Base-by-base conservation (phyloP, 2,113 vertebrate species). In the Salminus brasiliensis region DNA sequence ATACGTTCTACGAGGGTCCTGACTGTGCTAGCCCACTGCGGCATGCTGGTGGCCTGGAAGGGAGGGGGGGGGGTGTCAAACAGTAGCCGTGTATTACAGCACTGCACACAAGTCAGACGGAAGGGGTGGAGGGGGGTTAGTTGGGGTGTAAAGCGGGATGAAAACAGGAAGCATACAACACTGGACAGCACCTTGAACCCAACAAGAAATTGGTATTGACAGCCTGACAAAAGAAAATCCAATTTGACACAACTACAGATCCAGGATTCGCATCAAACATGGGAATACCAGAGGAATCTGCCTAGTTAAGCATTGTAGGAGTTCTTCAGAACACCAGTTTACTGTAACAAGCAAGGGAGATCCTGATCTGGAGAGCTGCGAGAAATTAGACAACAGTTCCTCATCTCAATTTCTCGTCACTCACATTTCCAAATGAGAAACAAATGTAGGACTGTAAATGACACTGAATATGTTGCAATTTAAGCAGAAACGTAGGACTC, bases 61-160 rank as follows among this genome's bases (percentile, higher is more conserved):
- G 43, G 76, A 68, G 60, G 70, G 43, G 3, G 43, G 76, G 72
- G 60, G 49, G 25, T n/a, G n/a, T n/a, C 41, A 70, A 47, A 73
- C 73, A 69, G 67, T 47, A 86, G 88, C 87, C 88, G 84, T 74
- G 84, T 29, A 70, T 85, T 78, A 83, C 90, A 92, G 78, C 89
- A 89, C 89, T 76, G 89, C 92, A 93, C 88, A 85, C 90, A 18
- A 84, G 87, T 86, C 81, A 89, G 89, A 88, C 89, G 66, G 73
- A 74, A 78, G 65, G 71, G 8, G 2, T 11, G 18, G 29, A 18
- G 66, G 43, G 71, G 49, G 43, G 41, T 49, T 1, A 43, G 77
- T 57, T 30, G 79, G 72, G 18, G 45, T 80, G 27, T 30, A 52
- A 45, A 74, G 74, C 30, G 49, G 16, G 65, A 70, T 47, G 69